Base-by-base conservation (phyloP, 2,888 invertebrate species). In the Strigamia crassipes region DNA sequence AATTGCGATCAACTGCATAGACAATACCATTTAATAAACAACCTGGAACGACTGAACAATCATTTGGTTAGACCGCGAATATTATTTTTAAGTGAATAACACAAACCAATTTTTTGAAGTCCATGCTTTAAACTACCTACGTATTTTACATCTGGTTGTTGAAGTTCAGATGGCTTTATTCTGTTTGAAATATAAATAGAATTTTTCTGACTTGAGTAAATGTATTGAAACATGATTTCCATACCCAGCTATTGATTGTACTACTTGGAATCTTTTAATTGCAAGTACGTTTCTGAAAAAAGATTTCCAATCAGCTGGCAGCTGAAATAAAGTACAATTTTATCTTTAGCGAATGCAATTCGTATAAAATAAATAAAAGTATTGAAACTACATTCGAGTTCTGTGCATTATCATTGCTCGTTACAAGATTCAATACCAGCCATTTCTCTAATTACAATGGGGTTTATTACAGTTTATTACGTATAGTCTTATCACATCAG, bases 231-330 rank as follows among this genome's bases (percentile, higher is more conserved):
- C n/a, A 15, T 13, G n/a, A 51, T 13, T 51, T 1, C 23, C 12
- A 8, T 23, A 66, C 61, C 61, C 61, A 18, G 0, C 18, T 66
- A 21, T 6, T 23, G 6, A 66, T 23, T 66, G 9, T 18, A 5
- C 10, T 12, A 66, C 21, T 21, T 21, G 61, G 8, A 66, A 66
- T 23, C 12, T 66, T 66, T 66, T 66, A 66, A 66, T 18, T 23
- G 23, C 12, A 23, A 66, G 23, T 66, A 66, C 21, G 21, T 66
- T 66, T 21, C 0, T 18, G 23, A 23, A 23, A 23, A 21, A 66
- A 66, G 61, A 66, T 21, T 23, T 66, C 61, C 61, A 66, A 66
- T 66, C 61, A 66, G 61, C 61, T 18, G 21, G n/a, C 18, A 66
- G 21, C 61, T 66, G 18, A 15, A 66, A 66, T 2, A 23, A 18